Conservation (phyloP, 2,888 invertebrate species). For the Malacosoma neustria region DNA sequence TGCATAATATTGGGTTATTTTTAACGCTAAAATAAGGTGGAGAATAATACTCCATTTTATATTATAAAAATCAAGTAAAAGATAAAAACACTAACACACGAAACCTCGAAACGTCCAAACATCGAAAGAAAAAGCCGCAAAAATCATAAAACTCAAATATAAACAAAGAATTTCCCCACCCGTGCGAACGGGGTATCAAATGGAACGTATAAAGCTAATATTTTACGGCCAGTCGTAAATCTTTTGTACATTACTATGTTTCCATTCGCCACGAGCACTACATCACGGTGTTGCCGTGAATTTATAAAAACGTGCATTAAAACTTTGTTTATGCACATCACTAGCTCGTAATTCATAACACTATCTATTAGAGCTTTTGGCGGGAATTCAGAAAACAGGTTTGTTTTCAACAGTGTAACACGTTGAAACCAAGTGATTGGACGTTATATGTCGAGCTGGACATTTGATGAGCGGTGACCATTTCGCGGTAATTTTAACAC, state of each 20-base stretch:
- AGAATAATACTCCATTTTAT: too few relatives aligned
- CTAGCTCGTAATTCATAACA: slow-evolving; percentile 35
- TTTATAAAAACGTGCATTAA: slow-evolving; percentile 47
- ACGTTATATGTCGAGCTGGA: too few relatives aligned
- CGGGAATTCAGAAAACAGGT: too few relatives aligned
- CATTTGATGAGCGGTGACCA: too few relatives aligned
- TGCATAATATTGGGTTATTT: too few relatives aligned
- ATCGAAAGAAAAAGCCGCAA: slow-evolving; percentile 1
- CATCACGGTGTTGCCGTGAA: slow-evolving; percentile 27
- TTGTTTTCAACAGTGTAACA: too few relatives aligned
- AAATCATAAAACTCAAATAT: slow-evolving; percentile 16
- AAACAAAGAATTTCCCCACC: slow-evolving; percentile 19
- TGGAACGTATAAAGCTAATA: slow-evolving; percentile 29
- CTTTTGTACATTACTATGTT: slow-evolving; percentile 47
- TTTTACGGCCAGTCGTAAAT: slow-evolving; percentile 31
- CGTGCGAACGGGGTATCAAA: slow-evolving; percentile 12
- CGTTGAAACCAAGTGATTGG: too few relatives aligned
- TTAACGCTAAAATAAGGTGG: too few relatives aligned
- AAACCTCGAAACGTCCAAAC: slow-evolving; percentile 6
- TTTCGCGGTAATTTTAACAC: too few relatives aligned
- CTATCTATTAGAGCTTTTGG: slow-evolving; percentile 48
- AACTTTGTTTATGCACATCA: slow-evolving; percentile 45
- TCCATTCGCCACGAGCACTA: slow-evolving; percentile 46
- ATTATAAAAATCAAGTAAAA: too few relatives aligned
- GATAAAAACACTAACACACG: not conserved